phyloP scores from a whole-genome alignment of 2,888 invertebrate species.

The Strigamia crassipes region DNA sequence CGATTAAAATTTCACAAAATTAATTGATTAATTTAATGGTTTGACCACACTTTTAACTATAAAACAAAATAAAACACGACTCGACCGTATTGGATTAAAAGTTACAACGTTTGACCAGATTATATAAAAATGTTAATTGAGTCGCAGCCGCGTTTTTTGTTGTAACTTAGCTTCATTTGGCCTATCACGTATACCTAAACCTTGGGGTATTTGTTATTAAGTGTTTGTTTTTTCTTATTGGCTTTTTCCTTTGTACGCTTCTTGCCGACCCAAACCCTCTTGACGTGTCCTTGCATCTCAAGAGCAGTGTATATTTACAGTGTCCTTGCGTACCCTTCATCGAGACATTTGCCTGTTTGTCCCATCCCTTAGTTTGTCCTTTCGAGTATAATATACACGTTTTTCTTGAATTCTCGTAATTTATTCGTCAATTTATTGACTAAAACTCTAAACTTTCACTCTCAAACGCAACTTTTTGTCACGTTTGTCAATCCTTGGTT shows the following conservation, averaged over 20 bases:
- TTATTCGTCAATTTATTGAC: not conserved
- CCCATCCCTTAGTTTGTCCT: not conserved
- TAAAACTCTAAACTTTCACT: not conserved
- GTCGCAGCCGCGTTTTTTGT: not conserved
- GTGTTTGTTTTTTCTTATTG: constrained; percentile 6
- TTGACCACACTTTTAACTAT: no score
- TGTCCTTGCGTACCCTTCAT: constrained; percentile 10
- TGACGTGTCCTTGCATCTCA: constrained; percentile 4
- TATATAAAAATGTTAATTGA: no score
- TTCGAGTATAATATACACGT: no score
- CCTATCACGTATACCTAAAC: not conserved
- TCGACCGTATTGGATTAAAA: no score
- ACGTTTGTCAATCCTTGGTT: not conserved
- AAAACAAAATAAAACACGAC: no score
- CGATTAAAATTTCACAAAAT: no score
- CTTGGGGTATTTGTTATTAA: constrained; percentile 2
- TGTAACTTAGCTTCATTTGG: not conserved
- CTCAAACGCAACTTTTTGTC: not conserved
- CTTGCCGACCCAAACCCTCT: constrained; percentile 4
- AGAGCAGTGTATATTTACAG: not conserved
- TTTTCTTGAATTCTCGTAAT: not conserved
- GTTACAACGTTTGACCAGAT: no score
- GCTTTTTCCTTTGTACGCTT: not conserved
- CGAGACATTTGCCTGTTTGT: not conserved
- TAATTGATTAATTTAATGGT: no score